These are phyloP conservation scores for Stenchaetothrips biformis DNA, from an alignment of 2,888 invertebrate genomes.

Conservation along the genomic window DNA sequence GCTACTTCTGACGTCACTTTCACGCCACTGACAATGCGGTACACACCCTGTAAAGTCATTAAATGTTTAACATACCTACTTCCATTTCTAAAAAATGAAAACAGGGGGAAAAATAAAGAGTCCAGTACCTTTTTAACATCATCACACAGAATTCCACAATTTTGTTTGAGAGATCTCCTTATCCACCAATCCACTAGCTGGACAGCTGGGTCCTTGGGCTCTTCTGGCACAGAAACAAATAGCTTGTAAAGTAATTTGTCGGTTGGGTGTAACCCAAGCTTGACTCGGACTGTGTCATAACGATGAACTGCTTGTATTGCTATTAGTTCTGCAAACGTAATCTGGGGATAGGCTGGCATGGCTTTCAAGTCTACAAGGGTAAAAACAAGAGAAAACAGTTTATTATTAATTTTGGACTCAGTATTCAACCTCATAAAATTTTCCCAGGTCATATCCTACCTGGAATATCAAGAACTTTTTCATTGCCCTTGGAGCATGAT, in stretches of 20 bases:
- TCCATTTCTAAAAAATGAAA: too few relatives aligned
- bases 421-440: background rate
- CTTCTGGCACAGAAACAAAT: background rate
- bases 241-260: conserved; percentile 8
- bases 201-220: background rate
- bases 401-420: background rate
- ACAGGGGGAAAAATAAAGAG: too few relatives aligned
- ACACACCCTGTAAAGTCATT: background rate
- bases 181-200: background rate
- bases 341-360: background rate
- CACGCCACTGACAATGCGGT: background rate
- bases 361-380: background rate
- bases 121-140: background rate
- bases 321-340: background rate
- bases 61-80: background rate
- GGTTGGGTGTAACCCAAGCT: background rate
- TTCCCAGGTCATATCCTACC: background rate
- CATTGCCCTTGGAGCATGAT: background rate
- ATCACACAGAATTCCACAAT: background rate
- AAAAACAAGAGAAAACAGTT: background rate
- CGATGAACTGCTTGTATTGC: background rate
- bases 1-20: background rate
- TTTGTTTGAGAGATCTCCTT: background rate
- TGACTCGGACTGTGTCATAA: background rate
- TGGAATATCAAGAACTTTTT: background rate